Evolutionary conservation across 2,797 vertebrate genomes (phyloP).

Genomic region (Erithacus rubecula): DNA sequence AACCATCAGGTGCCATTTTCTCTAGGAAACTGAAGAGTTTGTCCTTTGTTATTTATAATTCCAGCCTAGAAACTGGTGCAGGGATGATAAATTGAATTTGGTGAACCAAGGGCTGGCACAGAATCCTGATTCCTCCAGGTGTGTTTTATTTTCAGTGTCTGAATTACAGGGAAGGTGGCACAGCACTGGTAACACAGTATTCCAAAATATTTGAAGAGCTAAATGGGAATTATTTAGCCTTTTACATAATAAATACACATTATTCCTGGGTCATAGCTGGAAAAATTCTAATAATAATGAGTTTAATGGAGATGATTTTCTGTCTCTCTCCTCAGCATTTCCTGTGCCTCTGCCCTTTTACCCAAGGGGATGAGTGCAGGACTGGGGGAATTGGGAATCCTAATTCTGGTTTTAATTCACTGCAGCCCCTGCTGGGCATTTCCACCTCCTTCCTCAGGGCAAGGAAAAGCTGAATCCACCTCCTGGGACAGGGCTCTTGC

Average conservation of each 20-base stretch:
- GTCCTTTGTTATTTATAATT: not conserved
- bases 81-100: not conserved
- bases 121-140: not conserved
- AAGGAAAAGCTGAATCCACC: not conserved
- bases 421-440: not conserved
- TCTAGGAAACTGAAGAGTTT: not conserved
- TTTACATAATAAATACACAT: not conserved
- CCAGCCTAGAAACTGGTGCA: not conserved
- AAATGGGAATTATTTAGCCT: not conserved
- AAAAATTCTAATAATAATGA: not conserved
- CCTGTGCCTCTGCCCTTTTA: not conserved
- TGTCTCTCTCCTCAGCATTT: not conserved
- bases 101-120: not conserved
- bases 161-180: not conserved
- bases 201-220: not conserved
- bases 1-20: not conserved
- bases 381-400: not conserved
- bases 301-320: not conserved
- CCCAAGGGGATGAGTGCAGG: not conserved
- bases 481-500: not conserved
- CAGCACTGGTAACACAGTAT: not conserved
- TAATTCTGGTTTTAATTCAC: not conserved
- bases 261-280: not conserved
- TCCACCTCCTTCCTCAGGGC: rapidly evolving
- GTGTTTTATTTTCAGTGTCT: not conserved